Conservation (phyloP, 2,797 vertebrate genomes). For the Cetoscarus ocellatus region DNA sequence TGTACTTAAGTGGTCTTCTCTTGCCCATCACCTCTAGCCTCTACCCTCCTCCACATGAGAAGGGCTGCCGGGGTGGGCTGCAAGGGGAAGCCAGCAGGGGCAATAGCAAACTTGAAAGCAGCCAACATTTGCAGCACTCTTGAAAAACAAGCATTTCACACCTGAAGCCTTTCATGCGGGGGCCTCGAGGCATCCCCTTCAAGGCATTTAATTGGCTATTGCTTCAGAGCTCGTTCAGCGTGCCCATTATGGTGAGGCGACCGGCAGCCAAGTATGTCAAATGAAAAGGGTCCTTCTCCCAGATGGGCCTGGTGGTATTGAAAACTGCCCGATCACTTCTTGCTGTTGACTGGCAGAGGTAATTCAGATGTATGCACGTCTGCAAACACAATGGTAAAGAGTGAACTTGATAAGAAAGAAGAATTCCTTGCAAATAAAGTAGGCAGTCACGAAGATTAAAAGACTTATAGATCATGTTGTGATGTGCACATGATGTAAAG, state of each 20-base stretch:
- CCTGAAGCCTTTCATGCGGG: conserved; percentile 99
- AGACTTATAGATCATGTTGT: conserved; percentile 13
- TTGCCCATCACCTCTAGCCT: conserved; percentile 86
- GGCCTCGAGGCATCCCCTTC: conserved; percentile 97
- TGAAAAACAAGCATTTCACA: conserved; percentile 99
- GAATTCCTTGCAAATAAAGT: conserved; percentile 40
- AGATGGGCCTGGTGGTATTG: conserved; percentile 89
- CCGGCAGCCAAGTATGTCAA: conserved; percentile 93
- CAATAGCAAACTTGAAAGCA: conserved; percentile 95
- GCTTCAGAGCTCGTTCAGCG: conserved; percentile 94
- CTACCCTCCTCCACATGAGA: conserved; percentile 89
- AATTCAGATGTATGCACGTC: conserved; percentile 80
- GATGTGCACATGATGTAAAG: conserved; percentile 14
- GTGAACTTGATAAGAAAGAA: conserved; percentile 41
- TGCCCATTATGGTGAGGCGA: conserved; percentile 95
- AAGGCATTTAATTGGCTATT: conserved; percentile 99
- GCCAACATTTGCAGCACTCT: conserved; percentile 98
- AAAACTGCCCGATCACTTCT: conserved; percentile 91
- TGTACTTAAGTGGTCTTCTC: conserved; percentile 98
- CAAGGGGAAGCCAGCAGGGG: conserved; percentile 79
- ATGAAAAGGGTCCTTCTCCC: conserved; percentile 94
- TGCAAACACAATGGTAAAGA: conserved; percentile 66
- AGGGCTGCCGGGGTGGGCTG: conserved; percentile 87
- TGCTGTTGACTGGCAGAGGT: conserved; percentile 86
- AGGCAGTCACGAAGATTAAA: conserved; percentile 24